These are phyloP conservation scores for Phyllostomus discolor DNA, from an alignment of 2,113 vertebrate genomes.

Conservation along the genomic window DNA sequence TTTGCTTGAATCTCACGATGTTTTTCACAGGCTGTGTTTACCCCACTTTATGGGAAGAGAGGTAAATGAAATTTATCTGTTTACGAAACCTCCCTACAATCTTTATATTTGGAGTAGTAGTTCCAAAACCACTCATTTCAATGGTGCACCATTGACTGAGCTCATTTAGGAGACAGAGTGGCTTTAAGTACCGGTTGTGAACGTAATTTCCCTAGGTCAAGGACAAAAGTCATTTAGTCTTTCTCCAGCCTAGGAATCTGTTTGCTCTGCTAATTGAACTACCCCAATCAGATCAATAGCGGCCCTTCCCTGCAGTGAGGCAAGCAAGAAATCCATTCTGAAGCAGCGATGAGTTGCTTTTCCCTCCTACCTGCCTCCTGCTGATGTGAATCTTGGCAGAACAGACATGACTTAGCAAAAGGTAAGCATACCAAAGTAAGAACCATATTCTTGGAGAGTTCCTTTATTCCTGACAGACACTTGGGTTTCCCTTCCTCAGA, in stretches of 20 bases:
- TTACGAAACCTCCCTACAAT: not conserved
- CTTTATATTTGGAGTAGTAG: not conserved
- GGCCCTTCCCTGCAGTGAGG: not conserved
- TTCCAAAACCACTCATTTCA: not conserved
- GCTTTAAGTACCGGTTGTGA: not conserved
- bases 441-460: not conserved
- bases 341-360: not conserved
- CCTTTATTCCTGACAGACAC: not conserved
- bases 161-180: not conserved
- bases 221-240: not conserved
- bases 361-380: not conserved
- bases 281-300: not conserved
- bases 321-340: not conserved
- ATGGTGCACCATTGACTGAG: not conserved
- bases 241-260: not conserved
- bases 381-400: not conserved
- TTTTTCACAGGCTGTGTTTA: not conserved
- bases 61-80: not conserved
- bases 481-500: not conserved
- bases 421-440: not conserved
- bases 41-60: not conserved
- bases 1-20: not conserved
- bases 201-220: slow-evolving; percentile 15
- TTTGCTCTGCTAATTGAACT: slow-evolving; percentile 20
- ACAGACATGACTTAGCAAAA: not conserved